Conservation (phyloP, 1,140 invertebrate species). For the Eurytemora carolleeae region DNA sequence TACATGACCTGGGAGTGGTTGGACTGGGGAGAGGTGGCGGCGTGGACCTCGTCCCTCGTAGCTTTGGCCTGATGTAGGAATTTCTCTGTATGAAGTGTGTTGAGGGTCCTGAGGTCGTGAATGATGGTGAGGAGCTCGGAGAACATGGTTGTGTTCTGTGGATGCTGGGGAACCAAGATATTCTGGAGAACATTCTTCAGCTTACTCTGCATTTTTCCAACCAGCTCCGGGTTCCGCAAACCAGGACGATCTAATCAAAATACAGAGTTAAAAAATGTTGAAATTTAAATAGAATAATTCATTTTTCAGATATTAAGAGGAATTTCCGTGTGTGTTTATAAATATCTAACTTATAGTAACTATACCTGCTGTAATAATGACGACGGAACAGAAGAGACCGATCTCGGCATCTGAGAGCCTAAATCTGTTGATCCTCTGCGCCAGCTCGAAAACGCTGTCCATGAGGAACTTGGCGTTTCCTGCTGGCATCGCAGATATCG, state of each 20-base stretch:
- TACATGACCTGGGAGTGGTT: conserved; percentile 9
- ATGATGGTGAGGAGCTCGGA: conserved; percentile 77
- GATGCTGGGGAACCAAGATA: conserved; percentile 55
- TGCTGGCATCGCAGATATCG: conserved; percentile 49
- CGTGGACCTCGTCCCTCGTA: conserved; percentile 51
- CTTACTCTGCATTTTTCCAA: conserved; percentile 75
- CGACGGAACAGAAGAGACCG: conserved; percentile 80
- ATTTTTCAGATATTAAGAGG: conserved; percentile 3
- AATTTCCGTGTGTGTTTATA: background rate
- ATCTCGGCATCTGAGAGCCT: conserved; percentile 75
- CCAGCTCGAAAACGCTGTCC: conserved; percentile 92
- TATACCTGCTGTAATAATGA: conserved; percentile 68
- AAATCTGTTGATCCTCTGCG: conserved; percentile 73
- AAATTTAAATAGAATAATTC: background rate
- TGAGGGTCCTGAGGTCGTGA: conserved; percentile 77
- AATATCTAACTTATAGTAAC: background rate
- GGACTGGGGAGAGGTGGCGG: conserved; percentile 17
- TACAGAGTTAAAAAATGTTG: conserved; percentile 6
- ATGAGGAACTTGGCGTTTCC: conserved; percentile 81
- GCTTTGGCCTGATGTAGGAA: conserved; percentile 76
- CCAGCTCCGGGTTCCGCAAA: conserved; percentile 67
- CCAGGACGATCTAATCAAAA: conserved; percentile 53
- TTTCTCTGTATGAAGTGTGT: conserved; percentile 89
- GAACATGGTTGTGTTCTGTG: conserved; percentile 45
- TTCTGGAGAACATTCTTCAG: conserved; percentile 62